Evolutionary conservation across 2,797 vertebrate species (phyloP).

Genomic region (Leptatherina wallacei): DNA sequence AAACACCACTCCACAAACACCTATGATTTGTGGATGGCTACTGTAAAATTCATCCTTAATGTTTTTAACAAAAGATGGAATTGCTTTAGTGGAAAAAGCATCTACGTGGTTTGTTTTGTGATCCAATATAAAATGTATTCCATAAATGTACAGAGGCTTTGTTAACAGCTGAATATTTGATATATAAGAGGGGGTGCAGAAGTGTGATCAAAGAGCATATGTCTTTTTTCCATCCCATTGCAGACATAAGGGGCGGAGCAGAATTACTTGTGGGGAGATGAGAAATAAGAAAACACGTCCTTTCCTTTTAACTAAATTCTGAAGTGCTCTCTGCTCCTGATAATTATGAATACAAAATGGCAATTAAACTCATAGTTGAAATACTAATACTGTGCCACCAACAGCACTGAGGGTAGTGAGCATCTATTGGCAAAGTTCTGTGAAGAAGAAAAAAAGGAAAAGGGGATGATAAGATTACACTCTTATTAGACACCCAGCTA

Average conservation of each 20-base stretch:
- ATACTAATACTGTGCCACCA: background rate
- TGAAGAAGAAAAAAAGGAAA: too few species aligned
- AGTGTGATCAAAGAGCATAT: background rate
- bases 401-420: background rate
- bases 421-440: background rate
- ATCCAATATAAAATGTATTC: background rate
- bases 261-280: background rate
- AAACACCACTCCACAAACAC: slow-evolving; percentile 16
- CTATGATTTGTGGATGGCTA: background rate
- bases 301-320: background rate
- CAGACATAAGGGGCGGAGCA: background rate
- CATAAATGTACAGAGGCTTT: background rate
- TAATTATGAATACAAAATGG: background rate
- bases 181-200: background rate
- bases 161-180: background rate
- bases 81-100: background rate
- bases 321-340: background rate
- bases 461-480: too few species aligned
- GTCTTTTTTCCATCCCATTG: background rate
- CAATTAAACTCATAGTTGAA: slow-evolving; percentile 3
- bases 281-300: background rate
- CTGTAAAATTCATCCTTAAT: background rate
- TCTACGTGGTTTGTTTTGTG: background rate
- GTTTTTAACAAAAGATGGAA: background rate
- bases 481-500: too few species aligned